Percentiles rank a stretch among this genome's conserved stretches.
Evolutionary conservation across 2,797 vertebrate species (phyloP).

Genomic region (Limosa lapponica): DNA sequence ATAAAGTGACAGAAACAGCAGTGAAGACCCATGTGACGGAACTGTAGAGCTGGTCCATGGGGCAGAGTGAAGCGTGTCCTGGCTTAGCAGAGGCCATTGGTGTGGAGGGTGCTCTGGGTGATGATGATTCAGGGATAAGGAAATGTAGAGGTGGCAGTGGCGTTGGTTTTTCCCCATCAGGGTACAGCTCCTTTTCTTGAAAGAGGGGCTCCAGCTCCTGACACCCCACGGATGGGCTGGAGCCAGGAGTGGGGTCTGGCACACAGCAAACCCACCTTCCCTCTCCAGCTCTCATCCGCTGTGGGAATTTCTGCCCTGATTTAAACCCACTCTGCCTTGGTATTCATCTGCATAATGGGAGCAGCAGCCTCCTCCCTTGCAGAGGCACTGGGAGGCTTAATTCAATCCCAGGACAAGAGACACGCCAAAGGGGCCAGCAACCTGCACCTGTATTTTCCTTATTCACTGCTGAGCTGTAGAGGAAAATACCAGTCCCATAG

Average conservation of each 20-base stretch:
- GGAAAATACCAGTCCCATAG: background rate
- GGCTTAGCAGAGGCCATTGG: background rate
- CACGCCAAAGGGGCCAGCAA: background rate
- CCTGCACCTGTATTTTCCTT: background rate
- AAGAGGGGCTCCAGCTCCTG: background rate
- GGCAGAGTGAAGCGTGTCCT: accelerated
- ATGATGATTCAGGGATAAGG: background rate
- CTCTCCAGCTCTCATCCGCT: background rate
- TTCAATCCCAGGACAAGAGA: background rate
- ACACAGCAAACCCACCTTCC: background rate
- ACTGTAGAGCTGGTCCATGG: background rate
- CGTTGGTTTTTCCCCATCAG: background rate
- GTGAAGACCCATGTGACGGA: background rate
- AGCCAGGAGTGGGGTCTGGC: background rate
- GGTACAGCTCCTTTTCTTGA: background rate
- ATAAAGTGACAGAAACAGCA: background rate
- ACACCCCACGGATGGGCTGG: background rate
- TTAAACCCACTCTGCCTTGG: background rate
- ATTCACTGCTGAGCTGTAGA: background rate
- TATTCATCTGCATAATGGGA: background rate
- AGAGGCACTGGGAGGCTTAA: background rate
- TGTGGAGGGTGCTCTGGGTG: background rate
- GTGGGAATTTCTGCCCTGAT: background rate
- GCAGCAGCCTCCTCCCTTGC: background rate
- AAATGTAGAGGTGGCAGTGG: background rate